Percentiles rank a stretch among this genome's conserved stretches.
These are phyloP conservation scores for Vulpes lagopus DNA, from an alignment of 2,113 vertebrate species.

Conservation along the genomic window DNA sequence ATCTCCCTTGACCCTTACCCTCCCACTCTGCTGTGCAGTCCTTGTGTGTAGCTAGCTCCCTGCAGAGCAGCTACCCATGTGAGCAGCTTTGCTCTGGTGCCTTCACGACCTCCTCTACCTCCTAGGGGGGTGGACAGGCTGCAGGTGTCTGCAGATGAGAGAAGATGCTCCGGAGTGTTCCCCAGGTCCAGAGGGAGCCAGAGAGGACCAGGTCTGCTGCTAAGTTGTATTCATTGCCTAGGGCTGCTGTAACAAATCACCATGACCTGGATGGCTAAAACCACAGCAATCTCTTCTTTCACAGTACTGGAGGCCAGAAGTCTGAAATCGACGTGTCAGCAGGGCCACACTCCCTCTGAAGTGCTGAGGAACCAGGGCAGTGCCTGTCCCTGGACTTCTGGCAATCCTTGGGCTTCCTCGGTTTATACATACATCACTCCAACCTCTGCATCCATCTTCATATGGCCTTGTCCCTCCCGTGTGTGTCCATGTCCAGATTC, in stretches of 20 bases:
- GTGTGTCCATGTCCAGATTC: neutral
- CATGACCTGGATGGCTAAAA: neutral
- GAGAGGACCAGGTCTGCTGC: neutral
- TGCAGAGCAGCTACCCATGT: neutral
- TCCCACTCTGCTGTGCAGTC: neutral
- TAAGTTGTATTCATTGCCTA: neutral
- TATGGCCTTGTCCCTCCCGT: neutral
- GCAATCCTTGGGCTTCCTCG: neutral
- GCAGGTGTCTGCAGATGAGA: neutral
- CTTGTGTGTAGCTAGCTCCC: neutral
- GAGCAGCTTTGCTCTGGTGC: neutral
- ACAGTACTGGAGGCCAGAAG: neutral
- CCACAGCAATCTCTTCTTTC: neutral
- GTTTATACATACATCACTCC: accelerated
- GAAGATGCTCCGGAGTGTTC: neutral
- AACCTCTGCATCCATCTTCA: too few species aligned
- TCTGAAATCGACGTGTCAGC: neutral
- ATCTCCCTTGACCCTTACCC: neutral
- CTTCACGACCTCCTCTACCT: too few species aligned
- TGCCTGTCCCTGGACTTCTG: neutral
- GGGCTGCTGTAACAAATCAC: neutral
- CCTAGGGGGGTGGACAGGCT: neutral
- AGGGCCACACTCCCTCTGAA: neutral
- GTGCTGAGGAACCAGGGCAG: neutral
- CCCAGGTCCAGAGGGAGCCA: neutral